Evolutionary conservation across 1,140 invertebrate genomes (phyloP).

Genomic region (Nixonia krombeini): DNA sequence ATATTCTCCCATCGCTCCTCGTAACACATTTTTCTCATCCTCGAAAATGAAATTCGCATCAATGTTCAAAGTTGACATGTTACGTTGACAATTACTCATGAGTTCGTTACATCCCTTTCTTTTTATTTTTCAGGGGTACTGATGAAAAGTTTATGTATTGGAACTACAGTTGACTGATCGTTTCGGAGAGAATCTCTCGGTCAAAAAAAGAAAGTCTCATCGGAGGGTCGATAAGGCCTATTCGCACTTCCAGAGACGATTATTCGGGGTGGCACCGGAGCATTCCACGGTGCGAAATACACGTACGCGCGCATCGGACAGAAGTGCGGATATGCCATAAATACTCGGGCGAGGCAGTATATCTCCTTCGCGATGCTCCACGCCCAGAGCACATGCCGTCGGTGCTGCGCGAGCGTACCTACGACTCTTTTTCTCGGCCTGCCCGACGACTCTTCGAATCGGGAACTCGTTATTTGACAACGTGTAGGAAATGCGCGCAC

Average conservation of each 20-base stretch:
- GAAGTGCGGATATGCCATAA: conserved; percentile 70
- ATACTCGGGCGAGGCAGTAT: conserved; percentile 68
- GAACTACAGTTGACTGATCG: too few relatives aligned
- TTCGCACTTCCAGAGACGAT: conserved; percentile 67
- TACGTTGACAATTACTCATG: too few relatives aligned
- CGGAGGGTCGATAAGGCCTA: conserved; percentile 58
- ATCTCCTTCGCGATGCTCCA: conserved; percentile 69
- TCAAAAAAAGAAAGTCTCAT: not conserved
- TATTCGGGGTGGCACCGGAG: conserved; percentile 60
- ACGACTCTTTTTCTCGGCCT: conserved; percentile 39
- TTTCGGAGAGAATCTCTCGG: not conserved
- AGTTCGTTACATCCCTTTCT: too few relatives aligned
- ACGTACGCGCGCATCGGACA: conserved; percentile 55
- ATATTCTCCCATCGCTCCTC: too few relatives aligned
- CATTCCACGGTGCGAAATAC: conserved; percentile 58
- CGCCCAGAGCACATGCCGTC: conserved; percentile 70
- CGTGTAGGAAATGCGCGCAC: conserved; percentile 15
- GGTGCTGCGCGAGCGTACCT: conserved; percentile 39
- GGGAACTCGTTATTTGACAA: conserved; percentile 17
- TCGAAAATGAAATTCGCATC: too few relatives aligned
- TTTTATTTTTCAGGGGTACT: too few relatives aligned
- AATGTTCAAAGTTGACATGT: too few relatives aligned
- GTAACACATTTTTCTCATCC: too few relatives aligned
- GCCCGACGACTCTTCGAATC: conserved; percentile 28
- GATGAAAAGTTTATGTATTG: too few relatives aligned